Conservation (phyloP, 2,113 vertebrate genomes). For the Pongo pygmaeus region DNA sequence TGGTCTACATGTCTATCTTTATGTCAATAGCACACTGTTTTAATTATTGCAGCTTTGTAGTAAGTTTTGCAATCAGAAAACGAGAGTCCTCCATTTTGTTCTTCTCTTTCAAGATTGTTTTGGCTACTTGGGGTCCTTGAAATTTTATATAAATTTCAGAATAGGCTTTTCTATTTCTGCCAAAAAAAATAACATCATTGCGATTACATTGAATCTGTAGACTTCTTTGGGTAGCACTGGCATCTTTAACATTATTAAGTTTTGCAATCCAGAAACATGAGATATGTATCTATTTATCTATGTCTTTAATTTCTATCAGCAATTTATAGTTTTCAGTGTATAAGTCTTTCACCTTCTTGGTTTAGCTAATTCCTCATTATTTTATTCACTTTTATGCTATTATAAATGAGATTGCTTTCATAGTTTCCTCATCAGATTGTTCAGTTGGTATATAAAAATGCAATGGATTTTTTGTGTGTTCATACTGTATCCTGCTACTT, state of each 20-base stretch:
- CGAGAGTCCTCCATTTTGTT: not conserved
- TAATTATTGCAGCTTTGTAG: not conserved
- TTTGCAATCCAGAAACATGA: not conserved
- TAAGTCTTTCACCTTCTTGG: not conserved
- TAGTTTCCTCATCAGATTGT: not conserved
- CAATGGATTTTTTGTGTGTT: not conserved
- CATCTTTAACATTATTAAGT: not conserved
- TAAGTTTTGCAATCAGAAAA: not conserved
- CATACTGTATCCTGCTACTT: not conserved
- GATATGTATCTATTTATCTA: not conserved
- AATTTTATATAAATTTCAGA: not conserved
- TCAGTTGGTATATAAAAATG: not conserved
- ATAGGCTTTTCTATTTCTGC: not conserved
- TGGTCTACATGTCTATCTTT: not conserved
- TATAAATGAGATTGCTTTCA: not conserved
- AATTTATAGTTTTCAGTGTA: not conserved
- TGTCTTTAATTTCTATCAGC: not conserved
- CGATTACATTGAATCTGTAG: not conserved
- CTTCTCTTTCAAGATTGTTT: not conserved
- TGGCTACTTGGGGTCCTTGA: not conserved
- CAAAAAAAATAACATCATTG: not conserved
- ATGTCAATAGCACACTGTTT: not conserved
- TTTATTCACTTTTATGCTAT: not conserved
- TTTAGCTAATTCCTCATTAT: not conserved
- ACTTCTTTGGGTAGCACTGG: not conserved